Evolutionary conservation across 2,113 vertebrate species (phyloP).

Genomic region (Microcebus lehilahytsara): DNA sequence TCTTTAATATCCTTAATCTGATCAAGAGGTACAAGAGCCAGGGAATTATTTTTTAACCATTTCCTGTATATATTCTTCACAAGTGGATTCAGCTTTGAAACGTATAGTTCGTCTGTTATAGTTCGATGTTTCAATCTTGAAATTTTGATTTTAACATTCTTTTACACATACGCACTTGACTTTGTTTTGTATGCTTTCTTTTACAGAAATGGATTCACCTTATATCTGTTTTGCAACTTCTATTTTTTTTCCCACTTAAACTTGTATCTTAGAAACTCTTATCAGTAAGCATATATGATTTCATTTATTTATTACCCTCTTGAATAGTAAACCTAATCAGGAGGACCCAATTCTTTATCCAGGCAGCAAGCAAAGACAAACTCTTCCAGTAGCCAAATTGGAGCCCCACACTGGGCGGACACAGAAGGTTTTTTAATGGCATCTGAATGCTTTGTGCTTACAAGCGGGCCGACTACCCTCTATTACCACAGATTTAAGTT

Average conservation of each 20-base stretch:
- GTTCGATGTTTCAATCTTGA: not conserved
- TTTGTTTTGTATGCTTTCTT: not conserved
- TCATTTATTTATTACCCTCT: not conserved
- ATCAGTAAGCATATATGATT: not conserved
- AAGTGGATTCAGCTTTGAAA: conserved; percentile 6
- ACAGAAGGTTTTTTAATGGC: not conserved
- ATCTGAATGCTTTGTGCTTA: not conserved
- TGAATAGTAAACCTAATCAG: not conserved
- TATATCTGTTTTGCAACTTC: not conserved
- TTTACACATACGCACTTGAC: not conserved
- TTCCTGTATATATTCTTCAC: not conserved
- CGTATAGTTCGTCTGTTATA: not conserved
- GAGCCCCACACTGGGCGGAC: not conserved
- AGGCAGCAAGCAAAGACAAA: not conserved
- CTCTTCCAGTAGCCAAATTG: not conserved
- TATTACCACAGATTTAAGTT: not conserved
- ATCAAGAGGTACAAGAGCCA: not conserved
- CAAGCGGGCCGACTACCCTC: not conserved
- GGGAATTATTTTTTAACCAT: not conserved
- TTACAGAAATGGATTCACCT: not conserved
- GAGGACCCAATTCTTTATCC: not conserved
- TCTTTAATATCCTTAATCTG: not conserved
- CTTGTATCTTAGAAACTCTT: not conserved
- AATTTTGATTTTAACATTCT: not conserved
- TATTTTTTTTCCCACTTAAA: not conserved